phyloP scores from a whole-genome alignment of 2,113 vertebrate species.

The Junco hyemalis region DNA sequence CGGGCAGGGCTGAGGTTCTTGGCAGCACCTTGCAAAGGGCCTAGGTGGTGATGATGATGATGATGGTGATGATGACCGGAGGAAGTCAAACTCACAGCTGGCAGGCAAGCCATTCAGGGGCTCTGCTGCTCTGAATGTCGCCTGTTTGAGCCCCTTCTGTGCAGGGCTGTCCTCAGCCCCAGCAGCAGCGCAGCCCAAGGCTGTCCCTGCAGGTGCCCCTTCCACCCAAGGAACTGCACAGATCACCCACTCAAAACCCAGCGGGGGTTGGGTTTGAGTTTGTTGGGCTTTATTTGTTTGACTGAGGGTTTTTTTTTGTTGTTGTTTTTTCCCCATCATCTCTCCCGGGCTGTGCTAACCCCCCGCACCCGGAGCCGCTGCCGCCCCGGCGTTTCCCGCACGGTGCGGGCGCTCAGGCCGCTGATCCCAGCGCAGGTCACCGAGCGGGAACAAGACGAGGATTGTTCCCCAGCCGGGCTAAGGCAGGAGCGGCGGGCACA shows the following conservation, averaged over 20 bases:
- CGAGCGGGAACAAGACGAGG: constrained; percentile 44
- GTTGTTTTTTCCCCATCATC: fast-evolving
- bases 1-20: neutral
- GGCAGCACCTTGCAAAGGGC: neutral
- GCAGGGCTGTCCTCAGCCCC: neutral
- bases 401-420: neutral
- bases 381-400: neutral
- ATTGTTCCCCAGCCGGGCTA: neutral
- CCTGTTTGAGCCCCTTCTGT: neutral
- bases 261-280: fast-evolving
- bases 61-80: neutral
- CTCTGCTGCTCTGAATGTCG: neutral
- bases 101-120: neutral
- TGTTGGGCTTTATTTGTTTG: neutral
- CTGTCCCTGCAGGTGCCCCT: neutral
- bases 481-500: neutral
- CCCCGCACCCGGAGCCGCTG: neutral
- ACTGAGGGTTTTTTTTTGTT: no score
- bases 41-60: no score
- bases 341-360: neutral
- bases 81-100: neutral
- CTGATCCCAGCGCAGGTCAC: constrained; percentile 29
- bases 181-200: fast-evolving
- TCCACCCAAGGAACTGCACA: neutral
- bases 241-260: neutral